phyloP scores from a whole-genome alignment of 2,797 vertebrate genomes.

The Agapornis canus region DNA sequence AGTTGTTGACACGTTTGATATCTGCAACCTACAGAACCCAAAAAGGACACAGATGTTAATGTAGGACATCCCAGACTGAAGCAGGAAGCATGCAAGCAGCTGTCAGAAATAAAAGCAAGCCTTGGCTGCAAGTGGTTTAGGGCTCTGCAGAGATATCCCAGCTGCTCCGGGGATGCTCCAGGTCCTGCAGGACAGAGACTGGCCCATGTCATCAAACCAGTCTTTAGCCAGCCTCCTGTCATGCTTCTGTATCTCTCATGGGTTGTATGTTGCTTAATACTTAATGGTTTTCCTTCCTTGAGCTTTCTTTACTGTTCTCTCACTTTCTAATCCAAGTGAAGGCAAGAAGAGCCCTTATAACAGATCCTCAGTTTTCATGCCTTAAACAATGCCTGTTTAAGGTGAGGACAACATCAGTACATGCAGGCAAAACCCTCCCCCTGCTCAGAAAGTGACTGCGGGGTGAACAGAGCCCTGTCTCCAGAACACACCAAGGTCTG shows the following conservation, averaged over 20 bases:
- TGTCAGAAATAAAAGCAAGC: neutral
- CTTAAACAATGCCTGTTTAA: rapidly evolving
- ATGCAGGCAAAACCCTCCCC: neutral
- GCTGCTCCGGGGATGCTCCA: neutral
- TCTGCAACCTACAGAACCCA: constrained; percentile 86
- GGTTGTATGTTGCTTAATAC: neutral
- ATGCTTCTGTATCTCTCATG: neutral
- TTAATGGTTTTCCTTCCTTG: neutral
- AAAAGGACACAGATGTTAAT: constrained; percentile 1
- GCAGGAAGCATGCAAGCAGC: neutral
- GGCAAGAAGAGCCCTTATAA: neutral
- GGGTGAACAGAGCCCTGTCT: neutral
- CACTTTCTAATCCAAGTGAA: neutral
- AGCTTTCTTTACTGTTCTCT: neutral
- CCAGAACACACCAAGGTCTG: rapidly evolving
- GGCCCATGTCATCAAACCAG: neutral
- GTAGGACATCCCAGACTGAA: neutral
- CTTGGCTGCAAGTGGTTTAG: neutral
- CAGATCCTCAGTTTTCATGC: neutral
- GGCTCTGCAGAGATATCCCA: neutral
- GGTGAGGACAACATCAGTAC: neutral
- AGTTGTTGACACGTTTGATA: constrained; percentile 92
- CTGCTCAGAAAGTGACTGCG: neutral
- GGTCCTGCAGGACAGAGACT: neutral
- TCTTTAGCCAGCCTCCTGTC: neutral